These are phyloP conservation scores for Chloroceryle amazona DNA, from an alignment of 2,797 vertebrate species.

Conservation along the genomic window DNA sequence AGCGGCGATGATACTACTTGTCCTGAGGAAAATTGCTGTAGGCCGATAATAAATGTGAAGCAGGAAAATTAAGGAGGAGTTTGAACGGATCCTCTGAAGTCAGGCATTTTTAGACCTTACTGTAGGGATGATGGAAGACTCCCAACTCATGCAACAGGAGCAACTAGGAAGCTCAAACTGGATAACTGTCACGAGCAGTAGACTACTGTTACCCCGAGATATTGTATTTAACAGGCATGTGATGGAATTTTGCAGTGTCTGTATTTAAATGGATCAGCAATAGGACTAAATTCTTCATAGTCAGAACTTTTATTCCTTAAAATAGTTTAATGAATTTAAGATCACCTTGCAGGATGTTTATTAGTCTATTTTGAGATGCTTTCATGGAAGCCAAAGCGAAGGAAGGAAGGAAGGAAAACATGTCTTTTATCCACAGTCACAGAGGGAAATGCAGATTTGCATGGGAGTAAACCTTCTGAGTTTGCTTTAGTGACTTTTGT, in stretches of 20 bases:
- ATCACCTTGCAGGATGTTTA: not conserved
- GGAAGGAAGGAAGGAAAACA: not conserved
- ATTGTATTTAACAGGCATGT: not conserved
- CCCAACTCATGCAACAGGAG: not conserved
- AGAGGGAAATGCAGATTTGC: not conserved
- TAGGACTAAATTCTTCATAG: not conserved
- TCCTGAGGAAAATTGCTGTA: not conserved
- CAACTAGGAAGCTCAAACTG: not conserved
- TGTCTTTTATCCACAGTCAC: not conserved
- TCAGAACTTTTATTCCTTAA: not conserved
- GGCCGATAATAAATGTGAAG: not conserved
- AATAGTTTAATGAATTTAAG: constrained; percentile 20
- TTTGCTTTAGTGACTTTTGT: not conserved
- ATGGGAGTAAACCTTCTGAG: not conserved
- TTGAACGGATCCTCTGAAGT: not conserved
- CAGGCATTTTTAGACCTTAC: not conserved
- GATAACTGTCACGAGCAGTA: not conserved
- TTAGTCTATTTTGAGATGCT: constrained; percentile 14
- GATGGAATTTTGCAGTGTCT: not conserved
- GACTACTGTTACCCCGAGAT: not conserved
- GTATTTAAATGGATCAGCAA: constrained; percentile 1
- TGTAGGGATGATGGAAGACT: not conserved
- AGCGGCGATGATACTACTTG: not conserved
- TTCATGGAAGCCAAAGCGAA: not conserved
- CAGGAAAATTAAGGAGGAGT: not conserved